Evolutionary conservation across 2,113 vertebrate genomes (phyloP).

Genomic region (Chloropsis hardwickii): DNA sequence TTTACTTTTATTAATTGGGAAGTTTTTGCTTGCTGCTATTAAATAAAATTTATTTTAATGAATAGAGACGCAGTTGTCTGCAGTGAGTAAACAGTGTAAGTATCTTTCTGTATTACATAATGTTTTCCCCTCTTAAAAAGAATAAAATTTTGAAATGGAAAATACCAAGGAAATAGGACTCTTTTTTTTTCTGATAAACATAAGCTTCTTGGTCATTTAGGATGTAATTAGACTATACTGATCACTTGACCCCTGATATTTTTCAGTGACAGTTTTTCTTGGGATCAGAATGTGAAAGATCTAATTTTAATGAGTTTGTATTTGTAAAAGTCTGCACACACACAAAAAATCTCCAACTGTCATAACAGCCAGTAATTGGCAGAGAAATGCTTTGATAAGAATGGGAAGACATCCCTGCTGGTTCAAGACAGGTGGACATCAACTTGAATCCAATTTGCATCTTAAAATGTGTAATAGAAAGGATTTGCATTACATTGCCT

Average conservation of each 20-base stretch:
- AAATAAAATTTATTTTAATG: constrained; percentile 12
- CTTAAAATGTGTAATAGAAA: constrained; percentile 44
- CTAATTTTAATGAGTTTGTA: constrained; percentile 67
- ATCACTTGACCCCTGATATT: constrained; percentile 19
- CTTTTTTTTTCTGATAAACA: neutral
- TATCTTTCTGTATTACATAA: neutral
- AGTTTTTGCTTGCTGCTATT: neutral
- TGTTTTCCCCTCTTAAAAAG: neutral
- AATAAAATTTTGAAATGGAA: neutral
- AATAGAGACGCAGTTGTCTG: neutral
- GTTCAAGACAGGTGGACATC: constrained; percentile 68
- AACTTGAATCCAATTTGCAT: constrained; percentile 64
- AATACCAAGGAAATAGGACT: neutral
- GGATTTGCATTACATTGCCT: constrained; percentile 30
- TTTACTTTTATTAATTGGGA: constrained; percentile 7
- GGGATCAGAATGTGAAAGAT: constrained; percentile 33
- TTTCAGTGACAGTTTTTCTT: constrained; percentile 18
- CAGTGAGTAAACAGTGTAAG: neutral
- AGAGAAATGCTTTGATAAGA: constrained; percentile 56
- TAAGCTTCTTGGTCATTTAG: neutral
- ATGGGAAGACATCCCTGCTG: constrained; percentile 42
- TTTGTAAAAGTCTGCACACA: constrained; percentile 41
- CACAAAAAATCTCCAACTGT: constrained; percentile 44
- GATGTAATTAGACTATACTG: neutral
- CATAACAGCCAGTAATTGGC: constrained; percentile 55